Evolutionary conservation across 2,113 vertebrate genomes (phyloP), one percentile per base, ranked within the genome.

Genomic region (Cheilinus undulatus): DNA sequence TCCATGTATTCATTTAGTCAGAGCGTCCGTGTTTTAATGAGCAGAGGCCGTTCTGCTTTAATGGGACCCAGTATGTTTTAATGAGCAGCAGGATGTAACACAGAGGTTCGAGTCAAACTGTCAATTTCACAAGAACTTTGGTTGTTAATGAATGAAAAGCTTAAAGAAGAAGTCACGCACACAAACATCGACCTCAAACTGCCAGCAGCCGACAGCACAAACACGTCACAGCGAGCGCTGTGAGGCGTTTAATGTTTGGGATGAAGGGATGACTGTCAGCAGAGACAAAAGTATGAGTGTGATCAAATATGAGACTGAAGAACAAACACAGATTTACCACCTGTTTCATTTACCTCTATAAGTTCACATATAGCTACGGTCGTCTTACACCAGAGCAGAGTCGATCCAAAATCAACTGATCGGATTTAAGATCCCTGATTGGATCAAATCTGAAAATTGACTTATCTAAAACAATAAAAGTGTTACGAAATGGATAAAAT

Each of bases 1-100:
- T 2, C 43, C 56, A 61, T 20, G 36, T 8, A n/a, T 22, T 46
- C 17, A 12, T n/a, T 48, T 50, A 58, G 43, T 38, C 19, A n/a
- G 43, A 22, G 51, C 13, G 5, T 3, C 1, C 14, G 43, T 27
- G 45, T 26, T 60, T 61, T 60, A 75, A 67, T 60, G 54, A 75
- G 56, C 54, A 36, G 24, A 50, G 38, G 13, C n/a, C 17, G 50
- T 26, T 40, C 12, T n/a, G 32, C 43, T 64, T 50, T 57, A 58
- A 65, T 32, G 52, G 49, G 15, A 15, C 20, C 43, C 1, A 1
- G n/a, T n/a, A 11, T 14, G 46, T 61, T 46, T 68, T 54, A 54
- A 75, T 61, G 56, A 75, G 63, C 48, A 38, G 7, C 26, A 6
- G 8, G 4, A 22, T 38, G 22, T 48, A 48, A 51, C 30, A 46